phyloP scores from a whole-genome alignment of 1,140 invertebrate species.

The Bombus confusus region DNA sequence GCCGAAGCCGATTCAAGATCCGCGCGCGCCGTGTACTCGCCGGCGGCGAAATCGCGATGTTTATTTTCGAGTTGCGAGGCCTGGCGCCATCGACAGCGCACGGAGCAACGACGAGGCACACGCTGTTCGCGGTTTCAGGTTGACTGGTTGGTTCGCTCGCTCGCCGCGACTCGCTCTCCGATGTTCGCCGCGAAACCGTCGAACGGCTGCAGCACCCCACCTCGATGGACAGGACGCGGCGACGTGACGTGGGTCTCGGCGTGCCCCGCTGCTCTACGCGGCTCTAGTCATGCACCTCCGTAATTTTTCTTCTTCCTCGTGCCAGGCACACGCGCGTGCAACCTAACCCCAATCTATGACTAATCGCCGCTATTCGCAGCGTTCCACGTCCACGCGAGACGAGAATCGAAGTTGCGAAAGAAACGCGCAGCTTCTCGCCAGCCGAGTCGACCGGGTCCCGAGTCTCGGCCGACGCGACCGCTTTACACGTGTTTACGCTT shows the following conservation, averaged over 20 bases:
- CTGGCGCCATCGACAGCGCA: conserved; percentile 13
- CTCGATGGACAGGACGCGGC: conserved; percentile 39
- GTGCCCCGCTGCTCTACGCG: neutral
- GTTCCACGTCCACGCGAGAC: too few relatives aligned
- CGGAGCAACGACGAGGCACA: conserved; percentile 32
- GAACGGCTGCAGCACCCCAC: conserved; percentile 32
- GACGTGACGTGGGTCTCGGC: conserved; percentile 36
- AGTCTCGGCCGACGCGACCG: too few relatives aligned
- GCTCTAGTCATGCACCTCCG: neutral
- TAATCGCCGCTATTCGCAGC: too few relatives aligned
- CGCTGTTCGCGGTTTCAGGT: conserved; percentile 63
- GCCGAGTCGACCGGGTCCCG: too few relatives aligned
- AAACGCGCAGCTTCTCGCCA: too few relatives aligned
- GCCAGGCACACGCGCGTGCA: neutral
- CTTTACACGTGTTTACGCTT: too few relatives aligned
- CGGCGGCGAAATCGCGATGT: neutral
- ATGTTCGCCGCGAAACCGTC: conserved; percentile 58
- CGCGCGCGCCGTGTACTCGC: neutral
- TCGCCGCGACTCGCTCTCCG: conserved; percentile 32
- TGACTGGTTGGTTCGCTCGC: conserved; percentile 51
- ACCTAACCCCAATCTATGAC: too few relatives aligned
- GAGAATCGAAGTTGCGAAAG: too few relatives aligned
- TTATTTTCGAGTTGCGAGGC: neutral
- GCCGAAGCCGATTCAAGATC: neutral
- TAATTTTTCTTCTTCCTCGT: neutral